Evolutionary conservation across 2,797 vertebrate genomes (phyloP), one percentile per base, ranked within the genome.

Genomic region (Chaunax sp.): DNA sequence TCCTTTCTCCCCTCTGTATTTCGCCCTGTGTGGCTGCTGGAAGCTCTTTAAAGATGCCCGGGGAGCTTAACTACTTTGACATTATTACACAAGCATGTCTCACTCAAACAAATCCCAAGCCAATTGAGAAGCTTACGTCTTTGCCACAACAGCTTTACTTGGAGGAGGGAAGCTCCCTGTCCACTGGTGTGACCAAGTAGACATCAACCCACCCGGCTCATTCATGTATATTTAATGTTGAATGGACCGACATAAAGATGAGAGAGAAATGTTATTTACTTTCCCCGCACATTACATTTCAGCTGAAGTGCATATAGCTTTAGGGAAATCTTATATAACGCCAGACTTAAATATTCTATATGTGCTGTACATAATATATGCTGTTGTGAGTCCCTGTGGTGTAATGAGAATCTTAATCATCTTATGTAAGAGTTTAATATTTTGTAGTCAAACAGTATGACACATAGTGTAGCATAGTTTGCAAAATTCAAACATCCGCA

Each of bases 81-180:
- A 87, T 90, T 87, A 91, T 92, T 90, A 87, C 89, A 93, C 74
- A 74, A 82, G 89, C 84, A 79, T 85, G 89, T 89, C 88, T 86
- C 86, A 86, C 85, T 91, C 89, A 90, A 89, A 91, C 82, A 87
- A 80, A 87, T 89, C 91, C 87, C 77, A 78, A 91, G 87, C 82
- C 89, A 91, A 90, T 89, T 84, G 87, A 89, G 86, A 69, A 81
- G 88, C 81, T 91, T 90, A 91, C 49, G 20, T 81, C 80, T 81
- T 85, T 72, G 64, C 85, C 82, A 77, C 76, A 81, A 81, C 79
- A 20, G 85, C 85, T 84, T 80, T 73, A 68, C 53, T 7, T 66
- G 49, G 70, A 74, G 50, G 75, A 78, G 44, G 63, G 59, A 75
- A 74, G 67, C 74, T 76, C 52, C 62, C 15, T 14, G 61, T 75